phyloP scores from a whole-genome alignment of 2,797 vertebrate genomes.

The Fistularia tabacaria region DNA sequence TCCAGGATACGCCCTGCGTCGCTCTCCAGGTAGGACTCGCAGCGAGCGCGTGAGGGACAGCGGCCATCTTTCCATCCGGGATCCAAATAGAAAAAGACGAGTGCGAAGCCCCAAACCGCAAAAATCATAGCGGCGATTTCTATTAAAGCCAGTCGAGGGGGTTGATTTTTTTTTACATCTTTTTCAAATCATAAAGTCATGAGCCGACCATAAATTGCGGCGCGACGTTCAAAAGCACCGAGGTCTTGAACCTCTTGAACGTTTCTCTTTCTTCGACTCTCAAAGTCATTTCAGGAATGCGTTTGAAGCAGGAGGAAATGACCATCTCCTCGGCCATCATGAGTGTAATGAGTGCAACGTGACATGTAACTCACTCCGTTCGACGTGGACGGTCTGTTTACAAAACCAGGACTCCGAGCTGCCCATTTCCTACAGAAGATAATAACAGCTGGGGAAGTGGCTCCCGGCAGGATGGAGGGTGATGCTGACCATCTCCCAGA shows the following conservation, averaged over 20 bases:
- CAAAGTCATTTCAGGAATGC: conserved; percentile 33
- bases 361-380: conserved; percentile 13
- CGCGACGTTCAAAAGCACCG: too few relatives aligned
- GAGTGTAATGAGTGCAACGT: conserved; percentile 41
- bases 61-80: conserved; percentile 2
- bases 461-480: conserved; percentile 1
- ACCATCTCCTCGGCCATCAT: conserved; percentile 16
- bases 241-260: too few relatives aligned
- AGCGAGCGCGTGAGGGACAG: too few relatives aligned
- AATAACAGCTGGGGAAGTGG: conserved; percentile 23
- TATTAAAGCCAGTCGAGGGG: too few relatives aligned
- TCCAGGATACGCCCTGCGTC: conserved; percentile 91
- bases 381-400: conserved; percentile 30
- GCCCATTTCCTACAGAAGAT: conserved; percentile 44
- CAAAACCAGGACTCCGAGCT: conserved; percentile 15
- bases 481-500: conserved; percentile 4
- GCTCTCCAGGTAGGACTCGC: conserved; percentile 81
- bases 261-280: conserved; percentile 6
- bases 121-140: too few relatives aligned
- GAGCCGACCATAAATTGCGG: too few relatives aligned
- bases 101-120: too few relatives aligned
- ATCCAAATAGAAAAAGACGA: not conserved
- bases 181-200: too few relatives aligned
- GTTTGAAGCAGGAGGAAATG: conserved; percentile 36
- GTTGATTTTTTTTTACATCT: too few relatives aligned